A percentile compares a stretch with the other conserved stretches of the same genome.
phyloP scores from a whole-genome alignment of 2,797 vertebrate genomes.

The Amblyraja radiata region DNA sequence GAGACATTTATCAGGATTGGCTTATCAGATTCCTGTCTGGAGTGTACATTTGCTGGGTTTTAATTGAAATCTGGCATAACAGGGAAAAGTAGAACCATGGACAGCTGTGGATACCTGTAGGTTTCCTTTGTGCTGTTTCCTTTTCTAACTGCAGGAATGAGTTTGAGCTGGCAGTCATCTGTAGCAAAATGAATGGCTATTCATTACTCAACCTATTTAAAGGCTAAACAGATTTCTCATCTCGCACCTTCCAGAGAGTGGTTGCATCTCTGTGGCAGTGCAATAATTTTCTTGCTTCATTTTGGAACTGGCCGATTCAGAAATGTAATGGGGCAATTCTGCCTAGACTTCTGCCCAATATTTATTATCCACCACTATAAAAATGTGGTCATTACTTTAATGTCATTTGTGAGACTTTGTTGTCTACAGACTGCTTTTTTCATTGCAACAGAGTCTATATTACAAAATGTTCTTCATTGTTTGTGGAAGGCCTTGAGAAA shows the following conservation, averaged over 20 bases:
- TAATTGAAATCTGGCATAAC: conserved; percentile 43
- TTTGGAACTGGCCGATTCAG: background rate
- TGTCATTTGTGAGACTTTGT: background rate
- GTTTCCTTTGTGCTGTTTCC: conserved; percentile 2
- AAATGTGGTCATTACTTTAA: background rate
- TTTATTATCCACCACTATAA: background rate
- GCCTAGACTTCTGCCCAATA: background rate
- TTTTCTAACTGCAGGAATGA: background rate
- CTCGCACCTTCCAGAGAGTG: background rate
- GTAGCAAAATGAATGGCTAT: background rate
- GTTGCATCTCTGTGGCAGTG: background rate
- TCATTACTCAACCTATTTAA: background rate
- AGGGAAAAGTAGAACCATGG: conserved; percentile 42
- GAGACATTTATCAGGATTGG: conserved; percentile 41
- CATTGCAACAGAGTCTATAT: background rate
- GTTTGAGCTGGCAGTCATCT: background rate
- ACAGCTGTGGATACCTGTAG: conserved; percentile 40
- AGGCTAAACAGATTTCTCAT: background rate
- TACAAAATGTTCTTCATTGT: background rate
- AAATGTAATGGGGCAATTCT: background rate
- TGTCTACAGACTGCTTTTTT: background rate
- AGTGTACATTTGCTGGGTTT: conserved; percentile 52
- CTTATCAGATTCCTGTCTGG: conserved; percentile 42
- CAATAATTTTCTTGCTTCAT: background rate
- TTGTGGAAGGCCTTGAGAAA: background rate